Base-by-base conservation (phyloP, 2,888 invertebrate species). In the Chouioia cunea region DNA sequence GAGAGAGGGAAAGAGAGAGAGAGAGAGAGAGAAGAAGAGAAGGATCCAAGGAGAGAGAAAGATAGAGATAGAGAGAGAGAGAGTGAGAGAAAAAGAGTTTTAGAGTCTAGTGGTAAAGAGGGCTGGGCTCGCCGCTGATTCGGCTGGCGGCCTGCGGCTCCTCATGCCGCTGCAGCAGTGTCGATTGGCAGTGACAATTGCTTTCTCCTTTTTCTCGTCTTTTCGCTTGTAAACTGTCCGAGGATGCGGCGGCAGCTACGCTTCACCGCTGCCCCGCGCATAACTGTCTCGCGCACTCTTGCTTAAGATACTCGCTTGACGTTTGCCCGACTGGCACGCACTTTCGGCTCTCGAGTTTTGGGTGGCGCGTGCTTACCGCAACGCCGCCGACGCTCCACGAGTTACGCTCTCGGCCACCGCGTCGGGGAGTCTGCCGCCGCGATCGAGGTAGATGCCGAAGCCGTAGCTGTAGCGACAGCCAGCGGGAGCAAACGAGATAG, bases 401-500 rank as follows among this genome's bases (percentile, higher is more conserved):
- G 18, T 18, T 18, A 52, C 23, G 59, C 23, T n/a, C 59, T 16
- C 22, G 50, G 14, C 15, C 63, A 12, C 8, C 54, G 46, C 18
- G 14, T 23, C 15, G 36, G 16, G 46, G 16, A 16, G 20, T 53
- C 22, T 46, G 52, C 27, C 52, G 52, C 16, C 48, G 53, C 57
- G 44, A 65, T 60, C 65, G 43, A 48, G 16, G 46, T 46, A 23
- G 44, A 47, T 44, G 64, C 56, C 48, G 56, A 27, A 50, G 16
- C 16, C 36, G 36, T 12, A n/a, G 54, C 59, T 15, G 22, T 20
- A 12, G 53, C 53, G 64, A 15, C 36, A 3, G 43, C 14, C 44
- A 8, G 22, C 60, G 82, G 86, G 83, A 80, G 83, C 86, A 47
- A 16, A 15, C 0, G 48, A 48, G 48, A 16, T 4, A 48, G 48